These are phyloP conservation scores for Serinus canaria DNA, from an alignment of 2,113 vertebrate species.

Conservation along the genomic window DNA sequence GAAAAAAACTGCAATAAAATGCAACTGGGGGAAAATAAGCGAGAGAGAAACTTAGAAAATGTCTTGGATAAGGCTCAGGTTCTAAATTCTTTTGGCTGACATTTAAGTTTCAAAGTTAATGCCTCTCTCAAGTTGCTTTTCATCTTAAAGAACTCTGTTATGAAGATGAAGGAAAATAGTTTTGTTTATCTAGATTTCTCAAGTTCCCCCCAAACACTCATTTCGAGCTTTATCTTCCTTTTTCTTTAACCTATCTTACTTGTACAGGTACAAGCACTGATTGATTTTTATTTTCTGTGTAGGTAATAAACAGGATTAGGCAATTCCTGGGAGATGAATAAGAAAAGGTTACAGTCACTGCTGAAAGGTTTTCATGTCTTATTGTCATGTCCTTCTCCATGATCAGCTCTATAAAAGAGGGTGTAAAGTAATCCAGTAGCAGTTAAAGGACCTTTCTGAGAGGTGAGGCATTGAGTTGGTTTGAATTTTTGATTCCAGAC, in stretches of 20 bases:
- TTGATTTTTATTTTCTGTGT: constrained; percentile 31
- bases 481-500: constrained; percentile 70
- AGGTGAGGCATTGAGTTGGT: not conserved
- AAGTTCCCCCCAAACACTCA: not conserved
- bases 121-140: constrained; percentile 47
- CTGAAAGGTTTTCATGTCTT: not conserved
- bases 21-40: constrained; percentile 16
- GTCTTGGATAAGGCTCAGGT: constrained; percentile 32
- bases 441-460: not conserved
- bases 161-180: constrained; percentile 36
- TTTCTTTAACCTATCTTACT: not conserved
- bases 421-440: not conserved
- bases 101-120: constrained; percentile 53
- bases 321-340: constrained; percentile 28
- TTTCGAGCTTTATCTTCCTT: not conserved
- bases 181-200: constrained; percentile 54
- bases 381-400: not conserved
- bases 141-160: constrained; percentile 28
- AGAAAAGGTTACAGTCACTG: constrained; percentile 4
- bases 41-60: constrained; percentile 3
- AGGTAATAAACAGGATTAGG: constrained; percentile 31
- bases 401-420: not conserved
- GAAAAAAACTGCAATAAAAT: not conserved
- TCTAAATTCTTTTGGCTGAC: constrained; percentile 59
- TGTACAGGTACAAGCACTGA: not conserved